Percentiles rank a stretch among this genome's conserved stretches.
phyloP scores from a whole-genome alignment of 1,140 invertebrate species.

The Micrasema longulum region DNA sequence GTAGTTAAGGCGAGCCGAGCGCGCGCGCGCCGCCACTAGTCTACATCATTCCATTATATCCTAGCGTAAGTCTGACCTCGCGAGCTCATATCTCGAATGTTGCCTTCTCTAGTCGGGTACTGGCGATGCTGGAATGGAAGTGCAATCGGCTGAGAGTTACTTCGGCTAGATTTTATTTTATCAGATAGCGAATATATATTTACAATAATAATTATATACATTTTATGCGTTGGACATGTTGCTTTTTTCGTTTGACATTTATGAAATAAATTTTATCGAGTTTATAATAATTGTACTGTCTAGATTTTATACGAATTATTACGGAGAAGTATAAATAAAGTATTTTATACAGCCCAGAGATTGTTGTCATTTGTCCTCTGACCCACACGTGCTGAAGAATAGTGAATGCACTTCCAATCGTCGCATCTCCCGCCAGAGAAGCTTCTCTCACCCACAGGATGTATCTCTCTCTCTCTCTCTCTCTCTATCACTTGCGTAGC shows the following conservation, averaged over 20 bases:
- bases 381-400: slow-evolving; percentile 66
- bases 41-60: background rate
- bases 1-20: background rate
- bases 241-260: slow-evolving; percentile 28
- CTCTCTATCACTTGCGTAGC: background rate
- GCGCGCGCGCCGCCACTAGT: background rate
- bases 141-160: slow-evolving; percentile 3
- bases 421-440: slow-evolving; percentile 56
- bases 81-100: background rate
- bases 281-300: slow-evolving; percentile 12
- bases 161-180: no score
- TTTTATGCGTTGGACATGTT: slow-evolving; percentile 3
- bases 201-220: slow-evolving; percentile 11
- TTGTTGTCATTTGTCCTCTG: slow-evolving; percentile 47
- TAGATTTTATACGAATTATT: slow-evolving; percentile 30
- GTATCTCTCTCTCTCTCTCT: background rate
- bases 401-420: slow-evolving; percentile 69
- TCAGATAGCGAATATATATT: no score
- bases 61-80: no score
- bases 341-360: slow-evolving; percentile 19
- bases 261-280: slow-evolving; percentile 21
- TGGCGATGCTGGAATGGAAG: slow-evolving; percentile 19
- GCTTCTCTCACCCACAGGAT: background rate
- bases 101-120: background rate
- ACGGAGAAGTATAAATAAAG: slow-evolving; percentile 19